Evolutionary conservation across 2,888 invertebrate genomes (phyloP).

Genomic region (Globia sparganii): DNA sequence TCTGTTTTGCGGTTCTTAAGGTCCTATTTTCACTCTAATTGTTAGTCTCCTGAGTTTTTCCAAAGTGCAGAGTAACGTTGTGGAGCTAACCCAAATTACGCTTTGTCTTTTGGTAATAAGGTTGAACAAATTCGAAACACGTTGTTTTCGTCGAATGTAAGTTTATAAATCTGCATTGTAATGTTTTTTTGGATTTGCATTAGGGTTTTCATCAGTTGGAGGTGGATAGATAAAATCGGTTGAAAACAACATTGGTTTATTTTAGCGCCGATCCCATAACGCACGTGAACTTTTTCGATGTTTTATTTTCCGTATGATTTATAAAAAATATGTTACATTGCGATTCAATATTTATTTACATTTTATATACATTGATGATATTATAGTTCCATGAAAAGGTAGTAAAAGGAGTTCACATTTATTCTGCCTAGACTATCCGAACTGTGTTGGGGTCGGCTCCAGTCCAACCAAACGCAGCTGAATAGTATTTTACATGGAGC

Average conservation of each 20-base stretch:
- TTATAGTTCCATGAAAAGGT: not conserved
- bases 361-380: not conserved
- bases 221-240: conserved; percentile 1
- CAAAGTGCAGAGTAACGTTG: conserved; percentile 49
- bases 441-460: not conserved
- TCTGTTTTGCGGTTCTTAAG: conserved; percentile 47
- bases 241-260: conserved; percentile 1
- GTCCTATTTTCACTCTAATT: conserved; percentile 40
- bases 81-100: conserved; percentile 58
- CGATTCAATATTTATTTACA: not conserved
- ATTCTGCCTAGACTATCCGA: not conserved
- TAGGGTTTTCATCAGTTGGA: conserved; percentile 24
- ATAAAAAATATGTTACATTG: not conserved
- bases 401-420: not conserved
- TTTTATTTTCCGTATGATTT: not conserved
- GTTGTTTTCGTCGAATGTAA: conserved; percentile 59
- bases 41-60: conserved; percentile 16
- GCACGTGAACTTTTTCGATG: not conserved
- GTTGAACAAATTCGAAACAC: conserved; percentile 60
- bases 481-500: not conserved
- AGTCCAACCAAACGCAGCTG: not conserved
- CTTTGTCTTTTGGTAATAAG: conserved; percentile 61
- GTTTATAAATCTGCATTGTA: conserved; percentile 62
- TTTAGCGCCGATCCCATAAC: not conserved
- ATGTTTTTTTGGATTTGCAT: conserved; percentile 61